A percentile compares a stretch with the other conserved stretches of the same genome.
Conservation (phyloP, 2,797 vertebrate genomes). For the Avahi laniger region DNA sequence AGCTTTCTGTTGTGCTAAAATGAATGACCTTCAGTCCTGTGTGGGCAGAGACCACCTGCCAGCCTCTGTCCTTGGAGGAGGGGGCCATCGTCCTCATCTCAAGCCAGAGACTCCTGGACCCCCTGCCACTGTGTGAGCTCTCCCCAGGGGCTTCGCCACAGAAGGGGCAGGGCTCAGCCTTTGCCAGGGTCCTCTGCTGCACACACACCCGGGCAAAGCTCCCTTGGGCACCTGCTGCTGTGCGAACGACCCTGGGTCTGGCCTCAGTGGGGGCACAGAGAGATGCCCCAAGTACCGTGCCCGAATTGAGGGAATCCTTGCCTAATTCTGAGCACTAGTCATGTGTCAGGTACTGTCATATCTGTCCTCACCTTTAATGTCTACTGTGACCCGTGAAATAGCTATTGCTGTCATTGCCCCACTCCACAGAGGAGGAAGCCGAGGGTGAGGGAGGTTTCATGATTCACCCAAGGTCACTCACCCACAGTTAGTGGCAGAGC, state of each 20-base stretch:
- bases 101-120: neutral
- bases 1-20: neutral
- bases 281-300: neutral
- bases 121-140: neutral
- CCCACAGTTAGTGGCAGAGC: constrained; percentile 34
- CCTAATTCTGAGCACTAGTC: neutral
- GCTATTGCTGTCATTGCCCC: neutral
- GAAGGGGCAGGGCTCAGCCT: neutral
- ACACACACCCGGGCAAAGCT: neutral
- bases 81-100: neutral
- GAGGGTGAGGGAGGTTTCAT: rapidly evolving
- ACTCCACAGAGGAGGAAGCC: neutral
- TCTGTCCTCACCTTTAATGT: neutral
- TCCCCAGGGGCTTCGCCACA: neutral
- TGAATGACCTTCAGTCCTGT: rapidly evolving
- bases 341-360: neutral
- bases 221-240: neutral
- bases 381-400: neutral
- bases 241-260: neutral
- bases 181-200: neutral
- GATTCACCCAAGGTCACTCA: neutral
- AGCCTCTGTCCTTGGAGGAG: neutral
- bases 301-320: neutral
- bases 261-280: neutral
- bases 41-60: neutral